These are phyloP conservation scores for Emys orbicularis DNA, from an alignment of 2,797 vertebrate species.

Conservation along the genomic window DNA sequence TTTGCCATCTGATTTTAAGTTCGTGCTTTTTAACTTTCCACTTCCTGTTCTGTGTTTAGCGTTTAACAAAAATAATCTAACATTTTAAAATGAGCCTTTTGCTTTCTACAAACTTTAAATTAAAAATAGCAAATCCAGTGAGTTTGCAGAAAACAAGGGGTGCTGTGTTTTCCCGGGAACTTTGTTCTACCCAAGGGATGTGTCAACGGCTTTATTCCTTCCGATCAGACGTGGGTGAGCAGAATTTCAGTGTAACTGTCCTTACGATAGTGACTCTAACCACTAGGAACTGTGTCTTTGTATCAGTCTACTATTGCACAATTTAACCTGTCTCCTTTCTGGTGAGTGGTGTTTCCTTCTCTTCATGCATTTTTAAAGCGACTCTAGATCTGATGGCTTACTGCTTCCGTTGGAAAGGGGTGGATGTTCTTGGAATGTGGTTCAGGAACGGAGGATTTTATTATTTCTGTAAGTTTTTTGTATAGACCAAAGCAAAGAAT, in stretches of 20 bases:
- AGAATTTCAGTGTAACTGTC: slow-evolving; percentile 37
- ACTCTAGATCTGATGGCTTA: slow-evolving; percentile 60
- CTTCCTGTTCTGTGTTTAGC: slow-evolving; percentile 7
- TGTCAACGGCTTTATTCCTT: slow-evolving; percentile 50
- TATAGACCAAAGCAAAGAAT: slow-evolving; percentile 87
- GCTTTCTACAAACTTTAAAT: not conserved
- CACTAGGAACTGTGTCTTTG: slow-evolving; percentile 74
- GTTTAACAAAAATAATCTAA: slow-evolving; percentile 48
- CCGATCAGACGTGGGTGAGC: slow-evolving; percentile 27
- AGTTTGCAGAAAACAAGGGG: slow-evolving; percentile 37
- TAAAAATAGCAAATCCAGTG: not conserved
- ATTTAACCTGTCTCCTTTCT: slow-evolving; percentile 74
- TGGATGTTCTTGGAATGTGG: slow-evolving; percentile 60
- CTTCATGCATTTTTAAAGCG: slow-evolving; percentile 60
- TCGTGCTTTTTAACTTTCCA: slow-evolving; percentile 57
- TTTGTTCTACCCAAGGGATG: slow-evolving; percentile 10
- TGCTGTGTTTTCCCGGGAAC: slow-evolving; percentile 13
- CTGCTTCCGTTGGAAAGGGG: slow-evolving; percentile 54
- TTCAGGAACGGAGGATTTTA: slow-evolving; percentile 77
- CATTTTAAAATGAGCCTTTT: slow-evolving; percentile 3
- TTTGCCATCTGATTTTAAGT: slow-evolving; percentile 47
- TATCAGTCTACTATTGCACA: slow-evolving; percentile 78
- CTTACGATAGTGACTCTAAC: slow-evolving; percentile 65
- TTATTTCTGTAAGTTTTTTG: slow-evolving; percentile 84
- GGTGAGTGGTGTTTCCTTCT: slow-evolving; percentile 79